Conservation (phyloP, 2,888 invertebrate genomes). For the Endotricha flammealis region DNA sequence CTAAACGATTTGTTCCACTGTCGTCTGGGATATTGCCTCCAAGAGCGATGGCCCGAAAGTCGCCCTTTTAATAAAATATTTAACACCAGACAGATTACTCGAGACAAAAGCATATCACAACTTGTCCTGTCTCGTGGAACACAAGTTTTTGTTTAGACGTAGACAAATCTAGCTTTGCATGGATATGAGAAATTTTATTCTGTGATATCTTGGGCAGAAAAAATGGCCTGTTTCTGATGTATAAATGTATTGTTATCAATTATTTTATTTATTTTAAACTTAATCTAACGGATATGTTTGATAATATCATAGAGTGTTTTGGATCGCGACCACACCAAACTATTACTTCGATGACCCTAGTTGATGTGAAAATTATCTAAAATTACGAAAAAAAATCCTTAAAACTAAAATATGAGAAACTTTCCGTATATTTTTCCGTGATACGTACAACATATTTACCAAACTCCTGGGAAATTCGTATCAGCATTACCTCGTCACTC, state of each 20-base stretch:
- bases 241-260: too few species aligned
- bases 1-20: constrained; percentile 20
- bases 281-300: too few species aligned
- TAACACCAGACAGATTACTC: constrained; percentile 19
- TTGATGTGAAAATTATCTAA: too few species aligned
- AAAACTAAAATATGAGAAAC: too few species aligned
- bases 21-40: constrained; percentile 15
- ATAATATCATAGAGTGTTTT: too few species aligned
- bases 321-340: too few species aligned
- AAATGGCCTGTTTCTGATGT: too few species aligned
- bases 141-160: constrained; percentile 6
- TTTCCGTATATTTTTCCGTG: too few species aligned
- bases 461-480: constrained; percentile 36
- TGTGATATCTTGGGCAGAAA: too few species aligned
- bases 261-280: too few species aligned
- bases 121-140: constrained; percentile 7
- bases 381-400: too few species aligned
- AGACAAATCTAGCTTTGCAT: constrained; percentile 5
- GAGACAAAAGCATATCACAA: constrained; percentile 11
- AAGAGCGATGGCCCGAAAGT: constrained; percentile 13
- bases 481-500: constrained; percentile 32
- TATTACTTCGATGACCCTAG: too few species aligned
- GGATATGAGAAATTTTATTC: constrained; percentile 10
- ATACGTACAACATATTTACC: constrained; percentile 8
- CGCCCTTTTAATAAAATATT: constrained; percentile 23